Base-by-base conservation (phyloP, 2,888 invertebrate genomes). In the Syrista parreyssii region DNA sequence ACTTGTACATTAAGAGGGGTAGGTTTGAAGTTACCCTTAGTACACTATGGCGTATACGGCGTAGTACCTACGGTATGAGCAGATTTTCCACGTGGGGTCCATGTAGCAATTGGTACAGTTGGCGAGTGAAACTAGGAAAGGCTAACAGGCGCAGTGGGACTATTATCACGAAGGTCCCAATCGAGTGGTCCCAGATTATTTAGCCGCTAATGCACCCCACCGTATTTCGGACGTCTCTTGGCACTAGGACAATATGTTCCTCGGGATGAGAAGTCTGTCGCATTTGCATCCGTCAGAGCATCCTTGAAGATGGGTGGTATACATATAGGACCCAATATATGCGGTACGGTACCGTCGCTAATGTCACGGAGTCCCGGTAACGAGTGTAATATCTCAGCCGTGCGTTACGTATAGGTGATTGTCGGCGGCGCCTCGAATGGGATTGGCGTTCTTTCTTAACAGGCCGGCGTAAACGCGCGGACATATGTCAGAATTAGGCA, bases 91-190 rank as follows among this genome's bases (percentile, higher is more conserved):
- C 23, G 71, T 73, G 74, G 79, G 78, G 80, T 76, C 74, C 34
- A 31, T 31, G 71, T 31, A 81, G 85, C 88, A 87, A 88, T 88
- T 86, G 84, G 86, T 86, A 84, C 87, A 87, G 86, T 87, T 85
- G 86, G 86, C 84, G 79, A 80, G 77, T 77, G 80, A 79, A 84
- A 83, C 79, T 82, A 81, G 80, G 76, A 83, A 79, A 82, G 86
- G 81, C 86, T 90, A 89, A 91, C 89, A 87, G 88, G 84, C 90
- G 88, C 89, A 82, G 79, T 79, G 91, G 89, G 91, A 91, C 89
- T 87, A 90, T 90, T 91, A 23, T 55, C 85, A 86, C 84, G 82
- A 85, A 83, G 85, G 84, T 84, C 82, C 79, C 87, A 84, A 86
- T 86, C 86, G 86, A 87, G 85, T 85, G 86, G 89, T 89, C 87